Evolutionary conservation across 1,140 invertebrate genomes (phyloP), one percentile per base, ranked within the genome.

Genomic region (Drosophila tsacasi): DNA sequence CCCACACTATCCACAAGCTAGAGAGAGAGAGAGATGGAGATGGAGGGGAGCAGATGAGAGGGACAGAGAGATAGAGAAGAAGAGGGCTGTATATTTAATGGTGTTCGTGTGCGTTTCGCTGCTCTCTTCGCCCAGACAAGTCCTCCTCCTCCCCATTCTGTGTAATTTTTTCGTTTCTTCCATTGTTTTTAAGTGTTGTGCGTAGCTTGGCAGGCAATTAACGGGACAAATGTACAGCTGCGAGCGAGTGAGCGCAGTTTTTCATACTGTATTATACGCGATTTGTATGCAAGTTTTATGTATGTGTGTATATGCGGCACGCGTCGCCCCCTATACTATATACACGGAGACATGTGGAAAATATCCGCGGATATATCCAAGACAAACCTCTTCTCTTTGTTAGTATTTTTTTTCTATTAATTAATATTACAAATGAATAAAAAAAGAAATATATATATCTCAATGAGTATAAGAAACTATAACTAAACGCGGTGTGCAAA

Each of bases 321-420:
- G n/a, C n/a, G n/a, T n/a, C n/a, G n/a, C n/a, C 3, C 21, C 5
- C 13, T 42, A 64, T 44, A 32, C 25, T 50, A 57, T 62, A 62
- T 61, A 68, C 27, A 49, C 44, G 21, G 7, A 44, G 27, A 37
- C 30, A 25, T 68, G 21, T 60, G 66, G 67, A 64, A 52, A 35
- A 49, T 69, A 52, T 64, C 42, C 49, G 32, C 35, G 46, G 54
- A 79, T 76, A 66, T 91, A 86, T 79, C 76, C 79, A 73, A 81
- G 59, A 69, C 65, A 79, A 57, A 89, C 84, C 84, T 87, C 77
- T 84, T 81, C 83, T 86, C 83, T 87, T 89, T 89, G 84, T 87
- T 87, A 87, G 84, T 75, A 83, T 81, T 81, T 87, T 80, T 85
- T 85, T 87, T 89, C 77, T 89, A 89, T 84, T 89, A 75, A 87